Base-by-base conservation (phyloP, 2,113 vertebrate genomes). In the Aepyceros melampus region DNA sequence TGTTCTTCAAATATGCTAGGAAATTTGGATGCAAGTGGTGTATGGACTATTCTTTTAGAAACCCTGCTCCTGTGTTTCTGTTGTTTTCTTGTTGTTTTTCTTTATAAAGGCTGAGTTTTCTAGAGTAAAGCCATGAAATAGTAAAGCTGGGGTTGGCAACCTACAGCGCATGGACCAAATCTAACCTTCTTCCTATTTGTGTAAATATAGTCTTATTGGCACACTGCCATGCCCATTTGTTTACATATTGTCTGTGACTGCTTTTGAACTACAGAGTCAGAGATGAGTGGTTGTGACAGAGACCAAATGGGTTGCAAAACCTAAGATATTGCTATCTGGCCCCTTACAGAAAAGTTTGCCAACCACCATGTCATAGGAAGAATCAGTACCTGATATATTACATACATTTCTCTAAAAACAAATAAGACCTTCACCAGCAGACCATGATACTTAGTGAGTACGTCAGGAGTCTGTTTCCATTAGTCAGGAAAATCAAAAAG, bases 191-290 rank as follows among this genome's bases (percentile, higher is more conserved):
- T 89, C 15, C 33, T 95, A 3, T 71, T 91, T 94, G 60, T 97
- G 55, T 94, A 78, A 96, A 93, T 97, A 91, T 53, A n/a, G 55
- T 76, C 91, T 94, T 96, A 84, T 31, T 93, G 91, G 36, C 64
- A 96, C 85, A 83, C 25, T 36, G 60, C 49, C 85, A 49, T 62
- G 40, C 56, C 60, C 53, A 1, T 95, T 89, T 74, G 78, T 86
- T 97, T 95, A 47, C 0, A 1, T 79, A n/a, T 71, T 87, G 45
- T 56, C 60, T 84, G 12, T 93, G 95, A 19, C 67, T 89, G 40
- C 62, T 91, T 64, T 94, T 67, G 27, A 7, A 0, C 23, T 67
- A 13, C 17, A 49, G 0, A 43, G 29, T 56, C 51, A 31, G 29
- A 40, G 29, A 27, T 95, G 84, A 87, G 49, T 89, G 33, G 7